phyloP scores from a whole-genome alignment of 64 coral and sea anemone genomes.

The Montipora efflorescens region DNA sequence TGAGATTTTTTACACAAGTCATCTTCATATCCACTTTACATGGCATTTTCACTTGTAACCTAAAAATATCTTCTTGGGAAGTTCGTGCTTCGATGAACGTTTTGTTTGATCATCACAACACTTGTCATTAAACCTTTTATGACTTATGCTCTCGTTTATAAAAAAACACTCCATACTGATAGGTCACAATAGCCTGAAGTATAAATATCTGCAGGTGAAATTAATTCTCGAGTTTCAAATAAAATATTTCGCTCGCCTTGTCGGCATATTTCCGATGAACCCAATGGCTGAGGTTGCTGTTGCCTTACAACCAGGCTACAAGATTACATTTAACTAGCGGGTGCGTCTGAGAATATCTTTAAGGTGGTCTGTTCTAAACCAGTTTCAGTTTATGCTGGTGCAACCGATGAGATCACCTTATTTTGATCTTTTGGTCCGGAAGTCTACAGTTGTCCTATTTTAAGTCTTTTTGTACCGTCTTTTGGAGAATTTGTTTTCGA shows the following conservation, averaged over 20 bases:
- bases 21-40: not conserved
- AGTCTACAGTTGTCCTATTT: not conserved
- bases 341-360: not conserved
- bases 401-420: not conserved
- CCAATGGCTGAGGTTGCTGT: not conserved
- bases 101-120: not conserved
- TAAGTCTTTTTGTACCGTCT: not conserved
- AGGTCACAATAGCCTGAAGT: not conserved
- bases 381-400: not conserved
- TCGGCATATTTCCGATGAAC: not conserved
- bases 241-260: not conserved
- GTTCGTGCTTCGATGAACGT: constrained; percentile 12
- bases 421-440: not conserved
- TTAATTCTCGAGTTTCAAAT: not conserved
- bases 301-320: not conserved
- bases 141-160: not conserved
- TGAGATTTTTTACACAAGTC: not conserved
- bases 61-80: not conserved
- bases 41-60: not conserved
- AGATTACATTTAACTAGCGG: too few relatives aligned
- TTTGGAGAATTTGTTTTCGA: not conserved
- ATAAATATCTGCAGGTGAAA: not conserved
- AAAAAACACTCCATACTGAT: not conserved
- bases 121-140: not conserved
- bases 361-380: not conserved